These are phyloP conservation scores for Luperina testacea DNA, from an alignment of 2,888 invertebrate genomes.

Conservation along the genomic window DNA sequence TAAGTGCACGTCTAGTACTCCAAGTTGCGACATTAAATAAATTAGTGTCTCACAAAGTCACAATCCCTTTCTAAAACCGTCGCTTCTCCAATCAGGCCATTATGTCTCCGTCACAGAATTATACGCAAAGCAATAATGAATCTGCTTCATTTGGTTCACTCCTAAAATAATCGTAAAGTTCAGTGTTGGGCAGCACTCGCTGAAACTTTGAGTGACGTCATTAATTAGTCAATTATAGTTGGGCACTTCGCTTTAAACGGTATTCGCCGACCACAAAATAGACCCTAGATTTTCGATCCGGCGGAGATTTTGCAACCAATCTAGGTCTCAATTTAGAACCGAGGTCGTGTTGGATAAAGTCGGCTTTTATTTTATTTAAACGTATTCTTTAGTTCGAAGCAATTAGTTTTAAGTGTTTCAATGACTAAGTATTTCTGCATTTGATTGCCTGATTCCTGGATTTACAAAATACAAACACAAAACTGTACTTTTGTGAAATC, in stretches of 20 bases:
- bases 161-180: slow-evolving; percentile 37
- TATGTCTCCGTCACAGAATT: slow-evolving; percentile 24
- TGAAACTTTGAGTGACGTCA: slow-evolving; percentile 54
- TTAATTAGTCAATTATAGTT: slow-evolving; percentile 58
- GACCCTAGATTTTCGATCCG: slow-evolving; percentile 49
- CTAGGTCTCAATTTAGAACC: slow-evolving; percentile 35
- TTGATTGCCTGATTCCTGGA: not conserved
- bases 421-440: not conserved
- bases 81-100: slow-evolving; percentile 7
- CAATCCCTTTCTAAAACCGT: slow-evolving; percentile 42
- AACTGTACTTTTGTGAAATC: not conserved
- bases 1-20: slow-evolving; percentile 4
- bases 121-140: slow-evolving; percentile 34
- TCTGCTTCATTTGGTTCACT: slow-evolving; percentile 24
- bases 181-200: slow-evolving; percentile 34
- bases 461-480: slow-evolving; percentile 1
- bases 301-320: slow-evolving; percentile 60
- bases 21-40: slow-evolving; percentile 31
- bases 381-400: slow-evolving; percentile 12
- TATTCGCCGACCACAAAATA: slow-evolving; percentile 53
- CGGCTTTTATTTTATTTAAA: slow-evolving; percentile 20
- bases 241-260: slow-evolving; percentile 36
- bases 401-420: slow-evolving; percentile 24
- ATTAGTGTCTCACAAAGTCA: not conserved
- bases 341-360: slow-evolving; percentile 16